phyloP scores from a whole-genome alignment of 1,140 invertebrate genomes.

The Cherax destructor region DNA sequence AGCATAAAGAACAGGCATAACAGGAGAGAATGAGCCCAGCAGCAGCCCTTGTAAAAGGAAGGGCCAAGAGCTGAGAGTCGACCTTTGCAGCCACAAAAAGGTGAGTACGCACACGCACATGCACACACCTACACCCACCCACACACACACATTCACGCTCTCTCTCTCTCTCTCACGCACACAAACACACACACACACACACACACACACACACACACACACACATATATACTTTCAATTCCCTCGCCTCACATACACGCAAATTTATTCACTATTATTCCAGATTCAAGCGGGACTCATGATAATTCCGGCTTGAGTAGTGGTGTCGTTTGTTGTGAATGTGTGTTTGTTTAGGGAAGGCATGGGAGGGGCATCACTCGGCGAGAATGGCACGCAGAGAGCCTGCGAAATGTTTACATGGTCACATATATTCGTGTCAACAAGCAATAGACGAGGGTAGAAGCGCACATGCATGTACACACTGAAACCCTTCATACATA shows the following conservation, averaged over 20 bases:
- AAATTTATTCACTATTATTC: too few species aligned
- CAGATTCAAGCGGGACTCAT: too few species aligned
- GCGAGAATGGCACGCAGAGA: too few species aligned
- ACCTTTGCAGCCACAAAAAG: neutral
- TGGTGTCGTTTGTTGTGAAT: neutral
- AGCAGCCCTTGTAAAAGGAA: too few species aligned
- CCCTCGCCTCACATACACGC: too few species aligned
- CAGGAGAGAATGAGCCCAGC: too few species aligned
- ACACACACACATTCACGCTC: neutral
- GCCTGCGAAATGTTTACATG: neutral
- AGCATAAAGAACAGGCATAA: too few species aligned
- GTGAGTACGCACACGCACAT: neutral
- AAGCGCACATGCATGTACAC: neutral
- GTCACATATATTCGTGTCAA: neutral
- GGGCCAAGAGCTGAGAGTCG: neutral
- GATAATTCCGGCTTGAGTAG: too few species aligned
- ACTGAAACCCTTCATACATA: neutral
- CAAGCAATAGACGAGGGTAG: too few species aligned
- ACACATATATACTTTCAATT: neutral
- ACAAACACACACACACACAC: neutral
- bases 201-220: constrained; percentile 9
- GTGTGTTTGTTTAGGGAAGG: neutral
- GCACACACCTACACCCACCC: neutral
- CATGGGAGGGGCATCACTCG: neutral
- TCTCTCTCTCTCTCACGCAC: too few species aligned